phyloP scores from a whole-genome alignment of 1,140 invertebrate species.

The Drosophila auraria region DNA sequence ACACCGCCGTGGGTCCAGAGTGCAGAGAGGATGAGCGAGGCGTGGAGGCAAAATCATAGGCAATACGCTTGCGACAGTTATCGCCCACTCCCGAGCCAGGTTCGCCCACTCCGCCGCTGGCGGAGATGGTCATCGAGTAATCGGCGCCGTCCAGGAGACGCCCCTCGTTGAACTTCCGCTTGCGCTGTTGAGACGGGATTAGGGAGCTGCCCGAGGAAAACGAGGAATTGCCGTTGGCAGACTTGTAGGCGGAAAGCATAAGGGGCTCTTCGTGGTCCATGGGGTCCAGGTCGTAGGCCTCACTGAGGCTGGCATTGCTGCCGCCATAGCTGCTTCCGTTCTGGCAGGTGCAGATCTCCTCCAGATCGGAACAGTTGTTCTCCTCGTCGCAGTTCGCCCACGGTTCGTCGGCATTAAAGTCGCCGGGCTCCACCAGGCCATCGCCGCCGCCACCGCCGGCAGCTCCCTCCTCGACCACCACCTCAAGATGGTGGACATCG shows the following conservation, averaged over 20 bases:
- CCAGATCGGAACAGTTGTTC: constrained; percentile 79
- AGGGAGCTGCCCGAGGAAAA: constrained; percentile 33
- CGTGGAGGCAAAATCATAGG: constrained; percentile 81
- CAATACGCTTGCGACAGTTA: constrained; percentile 78
- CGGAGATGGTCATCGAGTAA: constrained; percentile 45
- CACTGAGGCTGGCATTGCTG: constrained; percentile 74
- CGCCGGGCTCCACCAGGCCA: constrained; percentile 51
- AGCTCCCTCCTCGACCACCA: constrained; percentile 65
- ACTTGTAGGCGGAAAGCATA: constrained; percentile 23
- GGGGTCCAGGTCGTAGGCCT: constrained; percentile 61
- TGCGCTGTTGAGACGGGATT: constrained; percentile 72
- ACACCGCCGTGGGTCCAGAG: constrained; percentile 23
- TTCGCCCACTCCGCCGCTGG: constrained; percentile 36
- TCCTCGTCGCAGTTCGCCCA: constrained; percentile 84
- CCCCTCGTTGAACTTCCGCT: constrained; percentile 83
- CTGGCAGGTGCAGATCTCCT: constrained; percentile 84
- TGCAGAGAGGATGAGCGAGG: constrained; percentile 63
- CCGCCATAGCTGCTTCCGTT: constrained; percentile 68
- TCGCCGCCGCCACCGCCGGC: constrained; percentile 1
- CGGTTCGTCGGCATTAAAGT: constrained; percentile 74
- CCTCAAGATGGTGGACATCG: constrained; percentile 62
- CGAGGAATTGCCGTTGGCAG: constrained; percentile 22
- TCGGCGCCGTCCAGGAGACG: constrained; percentile 66
- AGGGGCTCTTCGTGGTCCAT: constrained; percentile 51
- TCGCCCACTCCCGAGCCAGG: constrained; percentile 39